These are phyloP conservation scores for Phyllotis vaccarum DNA, from an alignment of 2,797 vertebrate species.

Conservation along the genomic window DNA sequence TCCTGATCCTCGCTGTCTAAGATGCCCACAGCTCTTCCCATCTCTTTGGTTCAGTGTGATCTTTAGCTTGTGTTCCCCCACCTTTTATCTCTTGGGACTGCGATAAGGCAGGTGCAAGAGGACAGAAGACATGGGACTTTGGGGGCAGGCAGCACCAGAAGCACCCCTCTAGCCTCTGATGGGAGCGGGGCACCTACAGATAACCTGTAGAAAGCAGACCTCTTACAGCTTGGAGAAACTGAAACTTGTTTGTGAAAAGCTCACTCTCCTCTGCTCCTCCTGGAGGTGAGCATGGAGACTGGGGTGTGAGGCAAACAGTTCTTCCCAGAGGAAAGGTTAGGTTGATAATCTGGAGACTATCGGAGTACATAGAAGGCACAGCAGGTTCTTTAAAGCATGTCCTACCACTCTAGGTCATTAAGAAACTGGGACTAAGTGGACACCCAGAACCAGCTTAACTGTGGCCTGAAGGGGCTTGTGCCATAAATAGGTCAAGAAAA, in stretches of 20 bases:
- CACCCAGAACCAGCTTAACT: neutral
- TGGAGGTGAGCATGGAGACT: neutral
- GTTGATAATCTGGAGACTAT: neutral
- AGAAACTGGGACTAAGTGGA: neutral
- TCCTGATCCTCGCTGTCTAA: neutral
- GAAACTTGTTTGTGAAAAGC: neutral
- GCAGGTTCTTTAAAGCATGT: neutral
- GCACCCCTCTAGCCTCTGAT: neutral
- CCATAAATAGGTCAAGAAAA: neutral
- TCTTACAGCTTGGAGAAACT: neutral
- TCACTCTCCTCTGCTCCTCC: neutral
- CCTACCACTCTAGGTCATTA: neutral
- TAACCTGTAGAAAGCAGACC: neutral
- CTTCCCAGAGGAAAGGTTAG: neutral
- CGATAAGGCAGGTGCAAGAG: neutral
- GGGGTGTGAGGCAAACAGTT: neutral
- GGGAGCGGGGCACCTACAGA: neutral
- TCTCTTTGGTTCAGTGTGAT: neutral
- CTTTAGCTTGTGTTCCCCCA: neutral
- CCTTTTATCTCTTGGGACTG: neutral
- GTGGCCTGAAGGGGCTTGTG: neutral
- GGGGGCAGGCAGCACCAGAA: neutral
- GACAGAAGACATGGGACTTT: neutral
- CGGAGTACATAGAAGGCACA: neutral
- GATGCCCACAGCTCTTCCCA: neutral